Conservation (phyloP, 2,797 vertebrate genomes). For the Leptodon cayanensis region DNA sequence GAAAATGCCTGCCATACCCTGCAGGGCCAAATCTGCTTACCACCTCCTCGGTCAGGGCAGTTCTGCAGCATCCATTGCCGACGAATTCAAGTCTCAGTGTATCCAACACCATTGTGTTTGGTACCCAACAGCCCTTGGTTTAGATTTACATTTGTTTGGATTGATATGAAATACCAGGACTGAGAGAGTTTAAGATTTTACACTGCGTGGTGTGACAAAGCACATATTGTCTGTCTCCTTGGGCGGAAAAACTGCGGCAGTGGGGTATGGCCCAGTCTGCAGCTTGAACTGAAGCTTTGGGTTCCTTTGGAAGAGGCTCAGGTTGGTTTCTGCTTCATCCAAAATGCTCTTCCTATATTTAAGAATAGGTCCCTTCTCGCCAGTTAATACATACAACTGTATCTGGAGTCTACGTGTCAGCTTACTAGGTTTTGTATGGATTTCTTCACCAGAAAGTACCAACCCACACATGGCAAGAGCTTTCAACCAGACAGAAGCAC, state of each 20-base stretch:
- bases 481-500: background rate
- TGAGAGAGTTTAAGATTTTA: background rate
- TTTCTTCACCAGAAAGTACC: background rate
- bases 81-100: background rate
- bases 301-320: background rate
- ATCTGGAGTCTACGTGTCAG: background rate
- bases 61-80: background rate
- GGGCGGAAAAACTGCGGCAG: background rate
- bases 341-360: background rate
- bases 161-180: rapidly evolving
- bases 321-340: background rate
- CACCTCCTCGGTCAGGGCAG: background rate
- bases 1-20: background rate
- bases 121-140: background rate
- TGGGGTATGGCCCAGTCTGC: background rate
- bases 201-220: background rate
- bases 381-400: background rate
- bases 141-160: background rate
- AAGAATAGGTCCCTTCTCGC: background rate
- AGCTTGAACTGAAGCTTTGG: background rate
- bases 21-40: background rate
- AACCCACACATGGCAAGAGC: background rate
- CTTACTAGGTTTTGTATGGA: background rate
- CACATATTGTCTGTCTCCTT: background rate
- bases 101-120: background rate